Evolutionary conservation across 1,140 invertebrate species (phyloP).

Genomic region (Euura saliciscinereae): DNA sequence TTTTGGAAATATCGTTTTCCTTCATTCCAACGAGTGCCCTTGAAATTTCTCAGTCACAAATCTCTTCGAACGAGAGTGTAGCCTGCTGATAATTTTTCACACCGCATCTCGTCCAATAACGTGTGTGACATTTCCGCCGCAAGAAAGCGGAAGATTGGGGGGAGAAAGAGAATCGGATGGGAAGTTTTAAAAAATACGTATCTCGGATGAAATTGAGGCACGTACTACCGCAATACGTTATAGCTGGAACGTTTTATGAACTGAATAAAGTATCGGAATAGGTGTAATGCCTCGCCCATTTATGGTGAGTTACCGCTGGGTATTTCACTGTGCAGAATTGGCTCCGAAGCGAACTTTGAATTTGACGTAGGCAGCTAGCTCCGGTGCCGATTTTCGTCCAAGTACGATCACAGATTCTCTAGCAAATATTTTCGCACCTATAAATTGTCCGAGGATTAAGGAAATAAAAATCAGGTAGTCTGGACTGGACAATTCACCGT

Average conservation of each 20-base stretch:
- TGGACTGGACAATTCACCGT: neutral
- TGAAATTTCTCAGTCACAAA: no score
- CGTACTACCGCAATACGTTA: constrained; percentile 6
- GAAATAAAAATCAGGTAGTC: neutral
- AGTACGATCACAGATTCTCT: no score
- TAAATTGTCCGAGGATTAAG: no score
- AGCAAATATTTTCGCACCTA: no score
- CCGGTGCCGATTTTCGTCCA: no score
- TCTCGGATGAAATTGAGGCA: constrained; percentile 2
- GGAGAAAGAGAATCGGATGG: neutral
- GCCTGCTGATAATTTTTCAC: no score
- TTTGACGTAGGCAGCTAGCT: neutral
- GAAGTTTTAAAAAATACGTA: constrained; percentile 7
- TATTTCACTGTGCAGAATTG: neutral
- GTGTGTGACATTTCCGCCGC: no score
- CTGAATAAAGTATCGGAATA: constrained; percentile 5
- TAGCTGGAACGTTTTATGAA: constrained; percentile 7
- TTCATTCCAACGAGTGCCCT: no score
- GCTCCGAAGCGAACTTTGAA: constrained; percentile 5
- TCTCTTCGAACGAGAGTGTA: no score
- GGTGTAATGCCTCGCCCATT: constrained; percentile 4
- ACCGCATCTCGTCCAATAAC: no score
- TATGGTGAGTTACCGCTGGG: neutral
- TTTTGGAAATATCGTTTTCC: no score
- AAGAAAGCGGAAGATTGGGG: no score